Evolutionary conservation across 2,113 vertebrate genomes (phyloP).

Genomic region (Mesembrinibis cayennensis): DNA sequence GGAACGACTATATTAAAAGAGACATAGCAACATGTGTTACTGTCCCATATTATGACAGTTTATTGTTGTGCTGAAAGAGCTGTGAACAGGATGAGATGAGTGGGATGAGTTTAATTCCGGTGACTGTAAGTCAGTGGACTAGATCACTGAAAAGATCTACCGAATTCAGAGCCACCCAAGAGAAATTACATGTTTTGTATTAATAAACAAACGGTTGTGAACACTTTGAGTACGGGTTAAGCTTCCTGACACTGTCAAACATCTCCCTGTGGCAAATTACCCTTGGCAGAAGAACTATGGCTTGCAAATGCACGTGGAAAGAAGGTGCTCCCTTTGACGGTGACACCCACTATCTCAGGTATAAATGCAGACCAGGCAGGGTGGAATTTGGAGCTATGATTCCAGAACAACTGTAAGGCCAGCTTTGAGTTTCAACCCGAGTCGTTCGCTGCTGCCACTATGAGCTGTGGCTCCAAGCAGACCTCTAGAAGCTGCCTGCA

Average conservation of each 20-base stretch:
- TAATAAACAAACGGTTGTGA: conserved; percentile 28
- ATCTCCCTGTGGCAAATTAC: conserved; percentile 35
- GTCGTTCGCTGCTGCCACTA: background rate
- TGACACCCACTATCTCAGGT: conserved; percentile 8
- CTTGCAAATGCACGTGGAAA: background rate
- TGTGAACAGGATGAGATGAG: background rate
- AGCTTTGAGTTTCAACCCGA: background rate
- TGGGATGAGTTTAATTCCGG: background rate
- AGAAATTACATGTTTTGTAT: conserved; percentile 57
- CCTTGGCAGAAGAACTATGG: background rate
- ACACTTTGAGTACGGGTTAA: background rate
- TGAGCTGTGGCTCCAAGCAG: conserved; percentile 44
- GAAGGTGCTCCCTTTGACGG: background rate
- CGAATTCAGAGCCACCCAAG: conserved; percentile 48
- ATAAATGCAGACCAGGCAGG: conserved; percentile 37
- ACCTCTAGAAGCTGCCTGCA: background rate
- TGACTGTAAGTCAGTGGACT: background rate
- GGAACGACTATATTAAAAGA: background rate
- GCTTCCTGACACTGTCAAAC: conserved; percentile 16
- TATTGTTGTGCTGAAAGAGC: background rate
- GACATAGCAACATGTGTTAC: background rate
- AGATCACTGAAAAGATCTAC: conserved; percentile 10
- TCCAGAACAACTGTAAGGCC: conserved; percentile 2
- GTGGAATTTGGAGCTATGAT: conserved; percentile 32
- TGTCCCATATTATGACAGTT: background rate